Base-by-base conservation (phyloP, 2,113 vertebrate genomes). In the Donacobius atricapilla region DNA sequence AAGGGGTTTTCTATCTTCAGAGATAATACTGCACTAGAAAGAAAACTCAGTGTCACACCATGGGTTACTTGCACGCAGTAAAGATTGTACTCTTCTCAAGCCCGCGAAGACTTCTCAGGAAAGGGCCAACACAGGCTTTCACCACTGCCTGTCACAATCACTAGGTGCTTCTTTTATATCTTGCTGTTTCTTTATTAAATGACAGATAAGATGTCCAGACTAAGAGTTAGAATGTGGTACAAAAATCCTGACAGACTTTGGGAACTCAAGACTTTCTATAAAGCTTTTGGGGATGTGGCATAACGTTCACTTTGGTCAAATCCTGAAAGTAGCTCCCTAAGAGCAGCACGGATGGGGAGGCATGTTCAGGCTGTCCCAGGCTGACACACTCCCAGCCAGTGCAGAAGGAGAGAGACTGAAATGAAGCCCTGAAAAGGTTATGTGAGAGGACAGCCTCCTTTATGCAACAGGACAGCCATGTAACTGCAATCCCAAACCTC, bases 251-350 rank as follows among this genome's bases (percentile, higher is more conserved):
- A 35, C 5, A 65, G 15, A 8, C 27, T 79, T 71, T 35, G 28
- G 44, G 47, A 78, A 61, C 39, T 69, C 50, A 51, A 51, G 7
- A 42, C 44, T 61, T 87, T 47, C 45, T 27, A 20, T 16, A 78
- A 82, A 48, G 13, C 47, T 53, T 87, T 39, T 51, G 33, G 9
- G 17, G 18, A 63, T 1, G 5, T 20, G 30, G 18, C 18, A 21
- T 1, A 72, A 47, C 0, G 0, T 25, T 60, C 11, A 21, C 40
- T 64, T 45, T 9, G 28, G 44, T 18, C 18, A 75, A 68, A 71
- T 28, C 33, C 53, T n/a, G 58, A 15, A 18, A 35, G 28, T 0
- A 89, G 39, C 27, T 83, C 28, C 58, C 18, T 6, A 18, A 54
- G 10, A 60, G 44, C 44, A 72, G 25, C 17, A 30, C 13, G 11